Base-by-base conservation (phyloP, 1,140 invertebrate genomes). In the Heliconius congener region DNA sequence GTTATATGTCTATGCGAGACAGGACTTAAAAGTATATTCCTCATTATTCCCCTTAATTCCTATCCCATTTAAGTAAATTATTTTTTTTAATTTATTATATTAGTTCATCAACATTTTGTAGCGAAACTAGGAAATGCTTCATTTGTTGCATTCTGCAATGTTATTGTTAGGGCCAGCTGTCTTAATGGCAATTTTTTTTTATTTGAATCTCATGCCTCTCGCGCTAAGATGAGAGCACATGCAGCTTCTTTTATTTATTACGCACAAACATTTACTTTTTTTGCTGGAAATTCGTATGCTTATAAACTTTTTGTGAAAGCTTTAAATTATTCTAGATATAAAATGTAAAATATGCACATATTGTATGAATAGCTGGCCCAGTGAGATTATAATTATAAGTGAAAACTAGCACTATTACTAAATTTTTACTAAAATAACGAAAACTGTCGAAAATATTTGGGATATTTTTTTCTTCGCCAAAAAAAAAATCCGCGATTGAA, bases 381-480 rank as follows among this genome's bases (percentile, higher is more conserved):
- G 86, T 91, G 89, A 92, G 90, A 90, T 90, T 90, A 86, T 87
- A 86, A 79, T 83, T 78, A 81, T 90, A 90, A 88, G 85, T 80
- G 52, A 72, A 75, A 66, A 76, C 74, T 80, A 80, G 79, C 72
- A 75, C 76, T 42, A 66, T 60, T 78, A 74, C 52, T 79, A 75
- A 77, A 74, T 74, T 81, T 76, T 72, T 71, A 73, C 52, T 73
- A 39, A 37, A 78, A 77, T 37, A 23, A 5, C 27, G 27, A 66
- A 70, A 46, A 50, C 30, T 50, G 39, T 42, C 50, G 39, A 66
- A 76, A 70, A 27, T 66, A 66, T 30, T 66, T 30, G 60, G 23
- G 3, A 66, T 30, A 27, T 66, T 66, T 66, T 37, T 13, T 52
- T 52, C 50, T 52, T 52, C 18, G 50, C 50, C 16, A 52, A 52